Conservation (phyloP, 2,888 invertebrate species). For the Alsophila aescularia region DNA sequence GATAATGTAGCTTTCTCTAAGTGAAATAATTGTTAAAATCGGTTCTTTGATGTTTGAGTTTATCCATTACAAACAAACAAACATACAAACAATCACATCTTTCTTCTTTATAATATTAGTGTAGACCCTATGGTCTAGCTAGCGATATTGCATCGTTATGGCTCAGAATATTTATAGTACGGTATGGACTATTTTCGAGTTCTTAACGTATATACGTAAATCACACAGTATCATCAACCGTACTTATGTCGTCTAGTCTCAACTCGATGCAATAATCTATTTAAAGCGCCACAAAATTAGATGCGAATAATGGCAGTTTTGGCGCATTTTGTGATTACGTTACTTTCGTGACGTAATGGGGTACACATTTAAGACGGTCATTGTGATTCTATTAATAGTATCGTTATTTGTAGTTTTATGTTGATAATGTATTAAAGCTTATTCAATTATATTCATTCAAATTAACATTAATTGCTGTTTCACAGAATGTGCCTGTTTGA, state of each 20-base stretch:
- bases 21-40: too few species aligned
- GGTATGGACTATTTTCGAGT: slow-evolving; percentile 21
- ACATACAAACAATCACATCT: too few species aligned
- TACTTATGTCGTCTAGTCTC: slow-evolving; percentile 9
- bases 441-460: too few species aligned
- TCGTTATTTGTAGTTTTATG: too few species aligned
- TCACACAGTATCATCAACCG: slow-evolving; percentile 18
- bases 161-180: too few species aligned
- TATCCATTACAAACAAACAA: too few species aligned
- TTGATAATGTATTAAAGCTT: neutral
- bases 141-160: neutral
- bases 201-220: slow-evolving; percentile 19
- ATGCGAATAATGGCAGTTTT: neutral
- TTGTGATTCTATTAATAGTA: neutral
- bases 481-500: too few species aligned
- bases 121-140: too few species aligned
- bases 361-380: neutral
- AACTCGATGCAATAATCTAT: slow-evolving; percentile 15
- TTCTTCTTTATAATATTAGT: too few species aligned
- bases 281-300: slow-evolving; percentile 2
- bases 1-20: too few species aligned
- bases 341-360: neutral
- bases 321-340: neutral
- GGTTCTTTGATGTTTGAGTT: too few species aligned
- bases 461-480: too few species aligned